A percentile compares a stretch with the other conserved stretches of the same genome.
These are phyloP conservation scores for Scytalopus superciliaris DNA, from an alignment of 2,113 vertebrate species.

Conservation along the genomic window DNA sequence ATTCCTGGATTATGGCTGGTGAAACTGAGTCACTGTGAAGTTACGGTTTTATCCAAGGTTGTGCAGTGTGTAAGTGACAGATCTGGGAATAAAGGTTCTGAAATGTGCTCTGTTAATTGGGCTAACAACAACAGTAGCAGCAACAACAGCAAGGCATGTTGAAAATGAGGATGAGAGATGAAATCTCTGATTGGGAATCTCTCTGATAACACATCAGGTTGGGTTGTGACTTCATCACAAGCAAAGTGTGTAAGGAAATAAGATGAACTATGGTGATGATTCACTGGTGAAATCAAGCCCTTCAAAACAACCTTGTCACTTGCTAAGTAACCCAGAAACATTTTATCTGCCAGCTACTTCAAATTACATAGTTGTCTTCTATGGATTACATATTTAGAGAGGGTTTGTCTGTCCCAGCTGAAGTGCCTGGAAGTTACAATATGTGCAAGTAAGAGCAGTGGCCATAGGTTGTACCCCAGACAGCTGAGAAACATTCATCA, in stretches of 20 bases:
- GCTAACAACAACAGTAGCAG: not conserved
- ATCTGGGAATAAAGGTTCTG: not conserved
- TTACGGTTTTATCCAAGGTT: not conserved
- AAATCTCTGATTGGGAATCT: not conserved
- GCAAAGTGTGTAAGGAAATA: not conserved
- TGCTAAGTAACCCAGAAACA: not conserved
- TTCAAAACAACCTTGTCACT: not conserved
- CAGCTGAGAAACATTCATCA: not conserved
- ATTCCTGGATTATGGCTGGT: not conserved
- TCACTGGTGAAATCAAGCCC: not conserved
- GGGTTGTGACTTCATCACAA: not conserved
- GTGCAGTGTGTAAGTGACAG: not conserved
- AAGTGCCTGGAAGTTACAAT: not conserved
- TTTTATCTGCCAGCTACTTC: not conserved
- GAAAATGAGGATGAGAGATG: not conserved
- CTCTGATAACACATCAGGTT: not conserved
- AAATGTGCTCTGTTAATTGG: not conserved
- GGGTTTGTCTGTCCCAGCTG: accelerated
- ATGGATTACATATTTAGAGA: not conserved
- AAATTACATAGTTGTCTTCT: not conserved
- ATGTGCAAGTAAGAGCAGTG: not conserved
- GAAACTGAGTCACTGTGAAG: not conserved
- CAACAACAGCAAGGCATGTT: not conserved
- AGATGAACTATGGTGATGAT: not conserved
- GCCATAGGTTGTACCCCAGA: not conserved